Percentiles rank a stretch among this genome's conserved stretches.
Conservation (phyloP, 2,888 invertebrate species). For the Phyllotreta striolata region DNA sequence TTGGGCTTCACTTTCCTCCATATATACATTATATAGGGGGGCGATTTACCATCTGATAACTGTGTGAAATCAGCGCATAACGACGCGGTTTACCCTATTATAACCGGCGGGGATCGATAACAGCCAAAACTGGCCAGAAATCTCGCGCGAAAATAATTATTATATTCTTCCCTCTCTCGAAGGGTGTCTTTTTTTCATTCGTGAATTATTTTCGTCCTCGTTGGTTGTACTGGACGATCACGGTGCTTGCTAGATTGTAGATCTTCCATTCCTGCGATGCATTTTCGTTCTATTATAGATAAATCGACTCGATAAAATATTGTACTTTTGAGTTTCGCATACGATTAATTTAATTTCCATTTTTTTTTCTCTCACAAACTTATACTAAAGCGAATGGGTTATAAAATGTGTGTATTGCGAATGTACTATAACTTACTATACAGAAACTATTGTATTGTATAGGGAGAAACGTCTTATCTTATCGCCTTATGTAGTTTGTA, state of each 20-base stretch:
- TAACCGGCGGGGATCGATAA: slow-evolving; percentile 45
- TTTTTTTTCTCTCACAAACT: too few species aligned
- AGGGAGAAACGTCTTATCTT: background rate
- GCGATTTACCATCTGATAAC: slow-evolving; percentile 59
- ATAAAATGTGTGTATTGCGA: too few species aligned
- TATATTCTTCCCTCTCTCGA: background rate
- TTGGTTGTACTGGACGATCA: too few species aligned
- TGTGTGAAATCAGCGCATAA: slow-evolving; percentile 62
- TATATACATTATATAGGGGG: too few species aligned
- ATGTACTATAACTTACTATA: too few species aligned
- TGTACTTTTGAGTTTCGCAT: slow-evolving; percentile 60
- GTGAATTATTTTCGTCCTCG: too few species aligned
- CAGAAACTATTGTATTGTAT: too few species aligned
- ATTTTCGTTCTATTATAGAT: slow-evolving; percentile 58
- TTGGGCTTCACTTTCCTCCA: slow-evolving; percentile 43
- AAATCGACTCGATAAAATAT: slow-evolving; percentile 61
- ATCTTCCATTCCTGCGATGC: slow-evolving; percentile 56
- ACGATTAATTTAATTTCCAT: too few species aligned
- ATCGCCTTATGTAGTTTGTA: slow-evolving; percentile 7
- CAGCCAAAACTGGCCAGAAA: slow-evolving; percentile 1
- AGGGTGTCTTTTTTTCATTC: background rate
- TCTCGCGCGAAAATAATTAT: background rate
- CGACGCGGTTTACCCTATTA: slow-evolving; percentile 63
- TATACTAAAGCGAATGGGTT: too few species aligned
- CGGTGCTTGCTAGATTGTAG: slow-evolving; percentile 20